phyloP scores from a whole-genome alignment of 2,797 vertebrate species.

The Rhabdophis nuchalis region DNA sequence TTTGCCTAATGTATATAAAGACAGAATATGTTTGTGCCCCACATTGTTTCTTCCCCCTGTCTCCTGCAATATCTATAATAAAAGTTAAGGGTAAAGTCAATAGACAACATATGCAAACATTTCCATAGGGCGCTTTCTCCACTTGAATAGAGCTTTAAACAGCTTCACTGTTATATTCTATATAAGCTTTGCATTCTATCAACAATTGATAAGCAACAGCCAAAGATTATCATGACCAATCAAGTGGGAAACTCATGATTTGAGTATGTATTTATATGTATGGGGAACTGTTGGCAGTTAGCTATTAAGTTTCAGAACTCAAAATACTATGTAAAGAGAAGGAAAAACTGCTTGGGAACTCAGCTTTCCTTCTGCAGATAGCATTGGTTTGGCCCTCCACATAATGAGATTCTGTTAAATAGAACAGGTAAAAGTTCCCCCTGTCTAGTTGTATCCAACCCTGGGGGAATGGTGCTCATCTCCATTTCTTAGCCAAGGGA shows the following conservation, averaged over 20 bases:
- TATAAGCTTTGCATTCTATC: background rate
- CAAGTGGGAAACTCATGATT: conserved; percentile 13
- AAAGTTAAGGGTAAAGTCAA: background rate
- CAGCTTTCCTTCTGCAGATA: background rate
- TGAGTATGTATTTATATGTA: conserved; percentile 3
- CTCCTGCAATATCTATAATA: background rate
- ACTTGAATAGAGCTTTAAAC: conserved; percentile 1
- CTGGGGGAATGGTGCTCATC: background rate
- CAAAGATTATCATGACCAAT: background rate
- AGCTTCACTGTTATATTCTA: background rate
- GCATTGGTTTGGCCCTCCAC: background rate
- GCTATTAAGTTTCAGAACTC: background rate
- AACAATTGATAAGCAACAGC: conserved; percentile 22
- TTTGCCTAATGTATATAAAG: background rate
- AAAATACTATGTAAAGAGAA: background rate
- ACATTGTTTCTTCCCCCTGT: background rate
- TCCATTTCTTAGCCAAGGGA: background rate
- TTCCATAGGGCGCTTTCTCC: background rate
- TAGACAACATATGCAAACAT: background rate
- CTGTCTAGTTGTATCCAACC: background rate
- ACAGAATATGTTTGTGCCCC: background rate
- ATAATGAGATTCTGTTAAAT: background rate
- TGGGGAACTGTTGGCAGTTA: background rate
- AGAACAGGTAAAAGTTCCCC: background rate
- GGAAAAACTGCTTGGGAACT: background rate